A percentile compares a stretch with the other conserved stretches of the same genome.
phyloP scores from a whole-genome alignment of 2,797 vertebrate species.

The Acipenser transmontanus region DNA sequence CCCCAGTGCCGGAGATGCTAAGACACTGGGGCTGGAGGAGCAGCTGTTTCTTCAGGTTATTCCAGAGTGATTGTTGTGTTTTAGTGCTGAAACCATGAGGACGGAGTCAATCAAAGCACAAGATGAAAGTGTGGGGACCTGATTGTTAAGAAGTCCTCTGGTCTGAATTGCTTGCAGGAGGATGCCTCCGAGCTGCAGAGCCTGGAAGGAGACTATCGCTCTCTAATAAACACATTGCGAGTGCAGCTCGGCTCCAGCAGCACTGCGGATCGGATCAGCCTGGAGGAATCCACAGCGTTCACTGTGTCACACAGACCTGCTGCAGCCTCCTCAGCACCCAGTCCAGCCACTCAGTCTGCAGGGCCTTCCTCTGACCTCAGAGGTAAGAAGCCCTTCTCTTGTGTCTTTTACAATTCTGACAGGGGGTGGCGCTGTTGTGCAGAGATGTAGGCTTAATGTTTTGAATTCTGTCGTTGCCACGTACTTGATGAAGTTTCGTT shows the following conservation, averaged over 20 bases:
- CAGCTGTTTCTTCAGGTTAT: constrained; percentile 69
- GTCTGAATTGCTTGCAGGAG: constrained; percentile 38
- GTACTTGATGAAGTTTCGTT: too few species aligned
- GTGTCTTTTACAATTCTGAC: too few species aligned
- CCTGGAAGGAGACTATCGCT: constrained; percentile 53
- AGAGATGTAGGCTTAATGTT: too few species aligned
- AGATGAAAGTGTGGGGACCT: not conserved
- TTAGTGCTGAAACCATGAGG: not conserved
- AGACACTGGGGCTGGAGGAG: constrained; percentile 33
- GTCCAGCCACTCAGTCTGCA: constrained; percentile 12
- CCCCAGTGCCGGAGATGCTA: constrained; percentile 8
- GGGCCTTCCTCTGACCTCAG: too few species aligned
- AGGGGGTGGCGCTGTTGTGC: too few species aligned
- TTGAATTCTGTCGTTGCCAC: too few species aligned
- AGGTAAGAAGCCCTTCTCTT: too few species aligned
- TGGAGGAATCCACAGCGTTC: not conserved
- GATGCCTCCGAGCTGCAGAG: constrained; percentile 48
- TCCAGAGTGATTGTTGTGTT: not conserved
- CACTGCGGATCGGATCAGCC: too few species aligned
- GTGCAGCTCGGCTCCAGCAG: constrained; percentile 44
- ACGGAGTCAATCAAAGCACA: not conserved
- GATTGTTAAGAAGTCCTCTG: not conserved
- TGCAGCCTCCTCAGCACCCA: not conserved
- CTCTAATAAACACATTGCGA: constrained; percentile 52
- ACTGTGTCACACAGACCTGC: too few species aligned